Base-by-base conservation (phyloP, 1,140 invertebrate genomes). In the Hyposmocoma kahamanoa region DNA sequence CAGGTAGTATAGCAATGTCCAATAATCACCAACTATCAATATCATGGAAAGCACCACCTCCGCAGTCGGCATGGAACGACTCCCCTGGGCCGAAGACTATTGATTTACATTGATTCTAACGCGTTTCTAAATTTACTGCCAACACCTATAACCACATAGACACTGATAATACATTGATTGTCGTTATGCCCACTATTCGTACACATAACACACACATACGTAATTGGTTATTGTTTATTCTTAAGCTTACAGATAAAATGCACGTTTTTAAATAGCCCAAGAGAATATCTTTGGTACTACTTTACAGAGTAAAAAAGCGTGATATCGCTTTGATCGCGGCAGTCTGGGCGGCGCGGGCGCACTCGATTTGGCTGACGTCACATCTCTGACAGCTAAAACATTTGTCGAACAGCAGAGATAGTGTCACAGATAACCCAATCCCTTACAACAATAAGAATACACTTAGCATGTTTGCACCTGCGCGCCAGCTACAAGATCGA, bases 381-480 rank as follows among this genome's bases (percentile, higher is more conserved):
- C 69, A 74, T 47, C 68, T 75, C 73, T 86, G 79, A 86, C 83
- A 84, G 79, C 67, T 77, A 69, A 74, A 85, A 79, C 79, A 85
- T 83, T 85, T 82, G 78, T 85, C 82, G 82, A 85, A 81, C 72
- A 53, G 47, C 70, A 48, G 53, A 83, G 82, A 85, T 85, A 81
- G 76, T 83, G 82, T 85, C 82, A 85, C 65, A 69, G 82, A 85
- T 85, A 83, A 83, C 68, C 70, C 71, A 79, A 81, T 75, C 78
- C 77, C 77, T 81, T 81, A 79, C 70, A 81, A 85, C 79, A 84
- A 85, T 84, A 74, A 77, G 74, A 83, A 78, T 67, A 82, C 80
- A 85, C 82, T 85, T 85, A 84, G 67, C 74, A 79, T 85, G 79
- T 85, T 85, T 85, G 82, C 82, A 85, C 82, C 82, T 85, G 82